Base-by-base conservation (phyloP, 2,888 invertebrate species). In the Notodonta dromedarius region DNA sequence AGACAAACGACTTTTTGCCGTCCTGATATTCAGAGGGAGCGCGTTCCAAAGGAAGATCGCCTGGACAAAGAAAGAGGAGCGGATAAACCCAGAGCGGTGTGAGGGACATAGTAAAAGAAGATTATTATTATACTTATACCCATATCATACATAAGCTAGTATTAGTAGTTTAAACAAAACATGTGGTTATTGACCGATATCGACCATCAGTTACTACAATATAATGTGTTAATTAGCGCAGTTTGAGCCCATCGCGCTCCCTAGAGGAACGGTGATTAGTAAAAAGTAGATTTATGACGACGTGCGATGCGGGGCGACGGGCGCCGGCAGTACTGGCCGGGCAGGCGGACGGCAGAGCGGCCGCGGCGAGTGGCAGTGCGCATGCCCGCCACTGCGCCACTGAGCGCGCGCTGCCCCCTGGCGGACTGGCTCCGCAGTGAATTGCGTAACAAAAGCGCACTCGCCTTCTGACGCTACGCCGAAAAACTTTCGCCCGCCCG, bases 351-450 rank as follows among this genome's bases (percentile, higher is more conserved):
- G 56, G 55, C 39, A 56, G 57, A 56, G 56, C 55, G 59, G 52
- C 50, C 46, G 63, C 70, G 69, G 67, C 58, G 77, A 65, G 71
- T 74, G 75, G 51, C 67, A 88, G 77, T 88, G 91, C 93, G 93
- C 93, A 93, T 91, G 93, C 93, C 78, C 90, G 92, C 79, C 92
- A 93, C 90, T 93, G 93, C 93, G 93, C 93, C 93, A 93, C 91
- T 88, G 75, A 83, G 79, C 85, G 82, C 86, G 87, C 88, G 89
- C 87, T 90, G 90, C 93, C 93, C 93, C 91, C 93, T 92, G 86
- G 92, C 87, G 92, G 92, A 84, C 80, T 84, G 78, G 81, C 89
- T 83, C 83, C 89, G 92, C 93, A 93, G 88, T 89, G 87, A 88
- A 80, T 93, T 93, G 93, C 93, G 93, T 93, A 93, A 93, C 93